A percentile compares a stretch with the other conserved stretches of the same genome.
phyloP scores from a whole-genome alignment of 2,888 invertebrate genomes.

The Agrilus cyanescens region DNA sequence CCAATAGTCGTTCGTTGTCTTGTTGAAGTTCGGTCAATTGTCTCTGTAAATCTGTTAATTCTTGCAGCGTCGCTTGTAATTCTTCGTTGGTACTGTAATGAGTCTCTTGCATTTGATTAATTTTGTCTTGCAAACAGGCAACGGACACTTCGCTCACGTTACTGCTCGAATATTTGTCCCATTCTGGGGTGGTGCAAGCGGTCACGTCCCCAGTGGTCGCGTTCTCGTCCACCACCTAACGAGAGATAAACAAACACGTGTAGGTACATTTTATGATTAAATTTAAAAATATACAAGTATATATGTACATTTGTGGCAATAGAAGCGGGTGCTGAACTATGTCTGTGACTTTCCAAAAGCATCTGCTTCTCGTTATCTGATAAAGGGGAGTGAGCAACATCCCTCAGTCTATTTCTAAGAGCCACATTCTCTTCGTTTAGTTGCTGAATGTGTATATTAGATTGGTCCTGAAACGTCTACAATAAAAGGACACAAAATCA shows the following conservation, averaged over 20 bases:
- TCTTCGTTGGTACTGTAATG: slow-evolving; percentile 87
- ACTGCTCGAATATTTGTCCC: slow-evolving; percentile 86
- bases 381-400: slow-evolving; percentile 69
- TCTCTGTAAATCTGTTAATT: slow-evolving; percentile 78
- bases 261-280: too few species aligned
- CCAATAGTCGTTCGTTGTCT: slow-evolving; percentile 76
- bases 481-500: slow-evolving; percentile 8
- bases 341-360: slow-evolving; percentile 54
- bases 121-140: slow-evolving; percentile 85
- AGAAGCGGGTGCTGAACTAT: slow-evolving; percentile 69
- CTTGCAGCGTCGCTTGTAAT: slow-evolving; percentile 86
- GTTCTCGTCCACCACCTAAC: slow-evolving; percentile 27
- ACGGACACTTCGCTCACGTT: slow-evolving; percentile 82
- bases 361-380: slow-evolving; percentile 76
- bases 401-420: slow-evolving; percentile 60
- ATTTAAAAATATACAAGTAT: too few species aligned
- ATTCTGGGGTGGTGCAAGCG: slow-evolving; percentile 68
- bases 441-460: slow-evolving; percentile 50
- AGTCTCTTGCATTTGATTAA: slow-evolving; percentile 86
- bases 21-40: slow-evolving; percentile 77
- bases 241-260: too few species aligned
- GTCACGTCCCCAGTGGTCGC: slow-evolving; percentile 39
- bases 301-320: slow-evolving; percentile 43
- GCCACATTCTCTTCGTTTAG: slow-evolving; percentile 67
- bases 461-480: slow-evolving; percentile 46